Percentiles rank a stretch among this genome's conserved stretches.
phyloP scores from a whole-genome alignment of 30 jellyfish, hydroid and myxozoan genomes.

The Cassiopea andromeda region DNA sequence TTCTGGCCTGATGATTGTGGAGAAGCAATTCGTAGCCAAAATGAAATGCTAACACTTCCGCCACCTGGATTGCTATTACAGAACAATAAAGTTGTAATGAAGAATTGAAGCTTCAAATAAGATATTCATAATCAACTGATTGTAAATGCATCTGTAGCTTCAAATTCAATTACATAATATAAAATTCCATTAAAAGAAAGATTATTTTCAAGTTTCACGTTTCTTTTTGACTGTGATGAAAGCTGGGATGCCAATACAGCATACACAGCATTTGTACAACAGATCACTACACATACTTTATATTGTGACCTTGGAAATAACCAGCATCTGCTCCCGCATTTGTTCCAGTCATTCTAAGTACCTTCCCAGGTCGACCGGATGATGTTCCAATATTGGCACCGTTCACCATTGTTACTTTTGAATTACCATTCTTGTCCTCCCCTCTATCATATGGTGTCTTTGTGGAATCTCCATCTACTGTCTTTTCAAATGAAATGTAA shows the following conservation, averaged over 20 bases:
- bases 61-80: constrained; percentile 38
- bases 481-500: constrained; percentile 21
- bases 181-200: too few species aligned
- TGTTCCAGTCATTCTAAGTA: constrained; percentile 36
- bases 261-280: too few species aligned
- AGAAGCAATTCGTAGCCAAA: constrained; percentile 30
- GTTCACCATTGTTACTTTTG: constrained; percentile 17
- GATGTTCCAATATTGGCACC: constrained; percentile 29
- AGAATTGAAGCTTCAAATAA: too few species aligned
- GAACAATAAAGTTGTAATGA: too few species aligned
- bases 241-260: too few species aligned
- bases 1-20: constrained; percentile 12
- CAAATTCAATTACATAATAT: too few species aligned
- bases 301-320: neutral
- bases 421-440: constrained; percentile 15
- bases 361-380: constrained; percentile 46
- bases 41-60: constrained; percentile 24
- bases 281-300: constrained; percentile 14
- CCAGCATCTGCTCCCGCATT: constrained; percentile 67
- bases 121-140: too few species aligned
- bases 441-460: constrained; percentile 46
- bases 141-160: too few species aligned
- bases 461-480: constrained; percentile 7
- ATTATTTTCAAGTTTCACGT: too few species aligned
- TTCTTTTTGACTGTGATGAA: too few species aligned